phyloP scores from a whole-genome alignment of 2,888 invertebrate genomes.

The Lumbricus terrestris region DNA sequence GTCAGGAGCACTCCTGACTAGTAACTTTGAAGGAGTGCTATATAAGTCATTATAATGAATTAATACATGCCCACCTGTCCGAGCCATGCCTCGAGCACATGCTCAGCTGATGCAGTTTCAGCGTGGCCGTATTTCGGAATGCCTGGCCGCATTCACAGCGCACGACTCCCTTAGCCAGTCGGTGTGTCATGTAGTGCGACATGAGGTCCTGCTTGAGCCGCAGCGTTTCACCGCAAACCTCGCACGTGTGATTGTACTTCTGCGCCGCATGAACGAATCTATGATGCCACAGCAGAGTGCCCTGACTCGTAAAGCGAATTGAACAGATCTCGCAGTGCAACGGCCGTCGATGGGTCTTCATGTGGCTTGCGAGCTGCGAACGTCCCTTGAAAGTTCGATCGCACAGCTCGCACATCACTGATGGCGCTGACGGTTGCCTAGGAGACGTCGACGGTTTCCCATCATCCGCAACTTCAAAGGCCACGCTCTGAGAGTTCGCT shows the following conservation, averaged over 20 bases:
- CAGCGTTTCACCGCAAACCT: constrained; percentile 20
- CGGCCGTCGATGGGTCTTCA: constrained; percentile 8
- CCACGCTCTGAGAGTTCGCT: not conserved
- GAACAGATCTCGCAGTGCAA: constrained; percentile 17
- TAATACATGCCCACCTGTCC: not conserved
- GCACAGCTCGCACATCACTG: not conserved
- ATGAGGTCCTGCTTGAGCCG: constrained; percentile 19
- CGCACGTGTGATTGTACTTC: constrained; percentile 17
- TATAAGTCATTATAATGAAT: no score
- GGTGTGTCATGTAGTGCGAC: constrained; percentile 15
- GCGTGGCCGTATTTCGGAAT: constrained; percentile 12
- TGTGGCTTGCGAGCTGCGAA: not conserved
- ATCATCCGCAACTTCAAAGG: not conserved
- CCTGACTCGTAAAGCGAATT: not conserved
- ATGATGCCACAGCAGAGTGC: constrained; percentile 16
- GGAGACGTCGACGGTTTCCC: not conserved
- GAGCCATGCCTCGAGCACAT: not conserved
- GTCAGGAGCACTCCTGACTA: no score
- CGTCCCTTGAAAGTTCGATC: constrained; percentile 9
- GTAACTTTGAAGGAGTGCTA: no score
- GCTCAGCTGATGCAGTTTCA: constrained; percentile 7
- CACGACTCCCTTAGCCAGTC: constrained; percentile 8
- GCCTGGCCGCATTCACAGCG: not conserved
- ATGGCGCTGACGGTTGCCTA: not conserved
- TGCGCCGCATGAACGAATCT: not conserved